Conservation (phyloP, 2,797 vertebrate species). For the Danio albolineatus region DNA sequence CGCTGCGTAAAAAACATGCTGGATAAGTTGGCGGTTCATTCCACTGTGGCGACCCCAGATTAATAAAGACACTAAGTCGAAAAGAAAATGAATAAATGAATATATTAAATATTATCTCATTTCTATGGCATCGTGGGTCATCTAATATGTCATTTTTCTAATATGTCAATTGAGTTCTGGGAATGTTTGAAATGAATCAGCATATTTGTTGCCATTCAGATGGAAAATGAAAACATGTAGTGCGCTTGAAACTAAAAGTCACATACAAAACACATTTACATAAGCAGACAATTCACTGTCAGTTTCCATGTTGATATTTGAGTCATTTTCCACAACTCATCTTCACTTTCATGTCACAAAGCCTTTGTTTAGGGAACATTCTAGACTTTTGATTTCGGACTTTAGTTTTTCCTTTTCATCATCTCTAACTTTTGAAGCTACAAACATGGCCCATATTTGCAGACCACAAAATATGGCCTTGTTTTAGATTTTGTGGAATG, state of each 20-base stretch:
- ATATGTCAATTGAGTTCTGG: background rate
- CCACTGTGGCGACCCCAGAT: no score
- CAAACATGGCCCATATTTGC: background rate
- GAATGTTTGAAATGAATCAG: background rate
- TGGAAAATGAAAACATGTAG: background rate
- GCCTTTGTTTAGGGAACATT: background rate
- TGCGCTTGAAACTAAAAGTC: background rate
- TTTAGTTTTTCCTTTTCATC: background rate
- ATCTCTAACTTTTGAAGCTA: background rate
- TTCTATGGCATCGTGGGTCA: background rate
- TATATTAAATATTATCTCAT: no score
- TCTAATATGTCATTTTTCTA: background rate
- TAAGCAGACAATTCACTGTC: background rate
- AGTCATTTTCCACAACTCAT: slow-evolving; percentile 13
- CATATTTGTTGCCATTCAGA: background rate
- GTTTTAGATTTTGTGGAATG: no score
- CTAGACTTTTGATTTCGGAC: background rate
- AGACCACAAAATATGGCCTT: background rate
- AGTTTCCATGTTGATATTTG: slow-evolving; percentile 3
- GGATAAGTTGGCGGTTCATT: no score
- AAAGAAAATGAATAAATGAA: no score
- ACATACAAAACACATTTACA: slow-evolving; percentile 4
- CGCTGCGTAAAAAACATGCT: no score
- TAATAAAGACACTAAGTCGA: no score
- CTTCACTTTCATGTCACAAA: background rate